Evolutionary conservation across 2,888 invertebrate genomes (phyloP).

Genomic region (Drosophila dives): DNA sequence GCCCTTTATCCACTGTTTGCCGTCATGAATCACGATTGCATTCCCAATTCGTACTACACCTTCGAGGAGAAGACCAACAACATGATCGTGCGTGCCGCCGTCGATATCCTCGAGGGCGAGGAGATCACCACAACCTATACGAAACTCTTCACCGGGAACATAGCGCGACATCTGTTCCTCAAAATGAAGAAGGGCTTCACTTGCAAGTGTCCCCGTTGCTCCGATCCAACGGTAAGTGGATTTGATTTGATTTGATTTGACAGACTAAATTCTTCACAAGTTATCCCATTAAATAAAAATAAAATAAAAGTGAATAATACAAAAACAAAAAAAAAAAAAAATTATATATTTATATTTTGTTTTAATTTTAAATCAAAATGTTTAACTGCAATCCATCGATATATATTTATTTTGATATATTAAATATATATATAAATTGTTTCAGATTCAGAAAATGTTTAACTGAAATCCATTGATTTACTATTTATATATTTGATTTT

Average conservation of each 20-base stretch:
- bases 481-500: background rate
- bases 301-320: no score
- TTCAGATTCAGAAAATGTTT: background rate
- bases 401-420: no score
- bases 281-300: background rate
- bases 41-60: conserved; percentile 89
- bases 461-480: background rate
- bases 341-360: no score
- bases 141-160: conserved; percentile 89
- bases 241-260: background rate
- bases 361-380: background rate
- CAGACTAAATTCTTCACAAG: rapidly evolving
- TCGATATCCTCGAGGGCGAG: conserved; percentile 88
- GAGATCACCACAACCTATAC: conserved; percentile 90
- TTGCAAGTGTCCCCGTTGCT: conserved; percentile 89
- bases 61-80: conserved; percentile 87
- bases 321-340: no score
- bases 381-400: background rate
- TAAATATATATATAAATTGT: background rate
- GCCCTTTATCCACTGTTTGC: conserved; percentile 89
- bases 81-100: conserved; percentile 87
- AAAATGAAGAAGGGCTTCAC: conserved; percentile 88
- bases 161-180: conserved; percentile 88
- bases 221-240: conserved; percentile 88
- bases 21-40: conserved; percentile 90